phyloP scores from a whole-genome alignment of 2,113 vertebrate species.

The Epinephelus cyanopodus region DNA sequence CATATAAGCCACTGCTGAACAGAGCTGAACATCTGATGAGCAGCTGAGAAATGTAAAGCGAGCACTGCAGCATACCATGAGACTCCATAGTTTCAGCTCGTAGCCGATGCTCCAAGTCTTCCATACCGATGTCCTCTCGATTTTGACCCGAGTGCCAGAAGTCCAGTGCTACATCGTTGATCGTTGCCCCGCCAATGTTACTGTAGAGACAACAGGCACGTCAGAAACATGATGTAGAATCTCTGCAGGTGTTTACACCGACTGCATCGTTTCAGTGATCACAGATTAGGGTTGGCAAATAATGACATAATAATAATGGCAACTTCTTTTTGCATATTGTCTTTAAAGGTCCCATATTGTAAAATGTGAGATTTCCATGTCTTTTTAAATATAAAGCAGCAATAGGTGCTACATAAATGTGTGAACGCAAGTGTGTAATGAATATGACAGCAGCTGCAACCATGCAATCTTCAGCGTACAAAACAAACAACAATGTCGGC shows the following conservation, averaged over 20 bases:
- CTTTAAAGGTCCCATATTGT: too few species aligned
- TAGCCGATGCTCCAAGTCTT: conserved; percentile 89
- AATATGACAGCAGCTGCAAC: too few species aligned
- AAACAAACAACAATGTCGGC: too few species aligned
- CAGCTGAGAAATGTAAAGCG: not conserved
- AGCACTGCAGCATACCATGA: conserved; percentile 79
- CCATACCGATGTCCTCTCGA: conserved; percentile 92
- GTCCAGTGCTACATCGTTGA: conserved; percentile 91
- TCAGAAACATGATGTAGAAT: not conserved
- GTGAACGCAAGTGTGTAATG: too few species aligned
- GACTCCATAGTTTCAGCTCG: conserved; percentile 84
- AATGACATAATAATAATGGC: too few species aligned
- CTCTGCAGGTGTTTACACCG: not conserved
- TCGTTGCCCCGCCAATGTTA: conserved; percentile 89
- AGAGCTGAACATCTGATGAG: not conserved
- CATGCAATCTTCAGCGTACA: too few species aligned
- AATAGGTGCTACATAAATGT: too few species aligned
- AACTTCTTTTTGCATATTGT: too few species aligned
- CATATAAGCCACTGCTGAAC: too few species aligned
- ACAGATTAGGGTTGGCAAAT: too few species aligned
- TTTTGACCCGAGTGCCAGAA: conserved; percentile 90
- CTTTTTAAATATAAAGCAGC: too few species aligned
- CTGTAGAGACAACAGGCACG: conserved; percentile 74
- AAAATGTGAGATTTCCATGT: too few species aligned
- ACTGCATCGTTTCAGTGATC: not conserved